Base-by-base conservation (phyloP, 2,888 invertebrate genomes). In the Drosophila seclusa region DNA sequence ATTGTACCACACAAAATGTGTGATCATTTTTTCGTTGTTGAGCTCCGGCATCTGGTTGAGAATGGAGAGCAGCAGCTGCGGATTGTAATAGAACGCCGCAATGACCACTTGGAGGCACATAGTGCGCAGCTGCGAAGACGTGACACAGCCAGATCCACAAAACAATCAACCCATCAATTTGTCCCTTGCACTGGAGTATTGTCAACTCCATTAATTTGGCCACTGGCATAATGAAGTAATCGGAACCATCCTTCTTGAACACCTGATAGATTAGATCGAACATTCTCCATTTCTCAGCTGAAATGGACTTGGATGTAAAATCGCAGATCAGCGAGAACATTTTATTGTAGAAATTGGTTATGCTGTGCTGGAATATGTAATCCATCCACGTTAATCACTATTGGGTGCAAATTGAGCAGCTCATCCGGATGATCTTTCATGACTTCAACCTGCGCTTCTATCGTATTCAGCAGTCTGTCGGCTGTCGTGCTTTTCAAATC, bases 271-370 rank as follows among this genome's bases (percentile, higher is more conserved):
- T 94, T 63, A 98, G 94, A 92, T 97, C 97, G 77, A 98, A 95
- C 62, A 99, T 97, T 92, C 97, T 97, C 99, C 99, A 99, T 98
- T 99, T 97, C 91, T 98, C 97, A 42, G 96, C 95, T 0, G 98
- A 98, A 87, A 99, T 96, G 62, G 95, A 95, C 91, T 97, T 97
- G 55, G 96, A 95, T 2, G 99, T 99, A 82, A 99, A 94, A 91
- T 98, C 98, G 92, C 97, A 98, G 18, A 99, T 96, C 70, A 99
- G 94, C 0, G 97, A 97, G 91, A 99, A 95, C 2, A 98, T 97
- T 94, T 99, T 99, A 93, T 99, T 99, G 91, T 99, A 99, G 92
- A 98, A 99, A 93, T 99, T 97, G 92, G 97, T 96, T 58, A 97
- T 96, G 90, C 96, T 96, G 91, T 97, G 96, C 87, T 95, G 95